Conservation (phyloP, 2,888 invertebrate genomes). For the Melieria crassipennis region DNA sequence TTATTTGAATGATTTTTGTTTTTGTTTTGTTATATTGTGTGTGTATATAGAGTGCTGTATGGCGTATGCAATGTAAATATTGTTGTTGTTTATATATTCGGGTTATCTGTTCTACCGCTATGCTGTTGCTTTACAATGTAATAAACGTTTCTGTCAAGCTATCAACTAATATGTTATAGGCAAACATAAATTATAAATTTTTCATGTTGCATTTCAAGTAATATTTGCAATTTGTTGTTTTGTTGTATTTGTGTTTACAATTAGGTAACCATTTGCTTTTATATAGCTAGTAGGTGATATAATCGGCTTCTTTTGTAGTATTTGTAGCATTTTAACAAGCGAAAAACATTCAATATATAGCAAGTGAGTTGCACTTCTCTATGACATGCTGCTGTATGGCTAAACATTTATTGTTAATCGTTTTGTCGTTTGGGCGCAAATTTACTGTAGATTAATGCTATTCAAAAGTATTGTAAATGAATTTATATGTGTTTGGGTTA, state of each 20-base stretch:
- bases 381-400: neutral
- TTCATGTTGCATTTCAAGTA: slow-evolving; percentile 12
- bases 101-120: no score
- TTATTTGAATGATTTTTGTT: neutral
- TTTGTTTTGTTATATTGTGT: neutral
- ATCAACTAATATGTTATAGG: neutral
- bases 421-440: neutral
- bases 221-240: slow-evolving; percentile 10
- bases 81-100: no score
- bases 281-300: slow-evolving; percentile 39
- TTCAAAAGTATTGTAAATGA: neutral
- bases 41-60: neutral
- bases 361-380: slow-evolving; percentile 2
- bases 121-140: no score
- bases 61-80: neutral
- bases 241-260: slow-evolving; percentile 21
- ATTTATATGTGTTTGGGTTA: neutral
- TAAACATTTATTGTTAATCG: neutral
- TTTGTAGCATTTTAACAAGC: slow-evolving; percentile 54
- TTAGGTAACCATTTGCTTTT: slow-evolving; percentile 26
- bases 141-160: neutral
- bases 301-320: slow-evolving; percentile 41
- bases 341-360: slow-evolving; percentile 57
- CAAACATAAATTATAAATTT: slow-evolving; percentile 23
- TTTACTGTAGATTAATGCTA: neutral